Conservation (phyloP, 1,140 invertebrate genomes). For the Fopius arisanus region DNA sequence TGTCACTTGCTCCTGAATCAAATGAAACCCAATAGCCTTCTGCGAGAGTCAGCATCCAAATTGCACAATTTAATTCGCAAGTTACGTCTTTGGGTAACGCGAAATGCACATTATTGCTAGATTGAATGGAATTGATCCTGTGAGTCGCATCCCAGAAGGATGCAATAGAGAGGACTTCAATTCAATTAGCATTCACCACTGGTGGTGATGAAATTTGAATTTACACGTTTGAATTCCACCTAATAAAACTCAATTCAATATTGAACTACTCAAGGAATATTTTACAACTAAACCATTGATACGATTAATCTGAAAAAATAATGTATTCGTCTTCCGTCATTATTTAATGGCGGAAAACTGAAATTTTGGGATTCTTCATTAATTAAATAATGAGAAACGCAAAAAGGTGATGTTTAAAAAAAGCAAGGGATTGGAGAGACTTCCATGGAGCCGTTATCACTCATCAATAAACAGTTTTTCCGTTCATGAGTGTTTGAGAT, state of each 20-base stretch:
- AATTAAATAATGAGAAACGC: too few relatives aligned
- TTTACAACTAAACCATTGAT: too few relatives aligned
- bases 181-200: too few relatives aligned
- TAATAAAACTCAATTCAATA: too few relatives aligned
- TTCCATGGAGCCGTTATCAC: not conserved
- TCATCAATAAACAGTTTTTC: not conserved
- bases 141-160: not conserved
- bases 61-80: constrained; percentile 28
- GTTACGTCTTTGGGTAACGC: constrained; percentile 3
- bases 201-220: too few relatives aligned
- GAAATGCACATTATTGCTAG: constrained; percentile 16
- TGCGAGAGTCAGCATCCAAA: not conserved
- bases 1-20: not conserved
- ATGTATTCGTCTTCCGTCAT: too few relatives aligned
- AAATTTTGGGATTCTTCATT: too few relatives aligned
- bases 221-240: too few relatives aligned
- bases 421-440: not conserved
- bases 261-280: too few relatives aligned
- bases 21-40: not conserved
- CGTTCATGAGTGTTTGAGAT: not conserved
- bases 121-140: constrained; percentile 16
- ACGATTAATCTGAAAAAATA: too few relatives aligned
- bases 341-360: too few relatives aligned
- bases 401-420: too few relatives aligned
- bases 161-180: not conserved